phyloP scores from a whole-genome alignment of 1,140 invertebrate species.

The Drosophila sulfurigaster region DNA sequence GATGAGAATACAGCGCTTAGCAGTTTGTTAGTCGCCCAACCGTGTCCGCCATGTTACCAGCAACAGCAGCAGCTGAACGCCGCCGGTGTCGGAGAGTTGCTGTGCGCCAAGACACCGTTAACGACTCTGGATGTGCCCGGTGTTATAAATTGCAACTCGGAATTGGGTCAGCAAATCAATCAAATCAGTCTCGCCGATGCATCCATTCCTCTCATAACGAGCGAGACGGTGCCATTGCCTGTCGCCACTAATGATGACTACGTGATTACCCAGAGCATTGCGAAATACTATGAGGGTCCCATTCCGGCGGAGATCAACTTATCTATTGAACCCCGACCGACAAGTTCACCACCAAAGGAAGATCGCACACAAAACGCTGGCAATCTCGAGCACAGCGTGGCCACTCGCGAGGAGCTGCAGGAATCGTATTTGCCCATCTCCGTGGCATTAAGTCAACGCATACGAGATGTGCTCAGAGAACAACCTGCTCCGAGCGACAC shows the following conservation, averaged over 20 bases:
- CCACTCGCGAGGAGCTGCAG: constrained; percentile 38
- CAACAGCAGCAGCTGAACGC: constrained; percentile 32
- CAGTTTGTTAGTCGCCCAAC: constrained; percentile 27
- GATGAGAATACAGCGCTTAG: constrained; percentile 36
- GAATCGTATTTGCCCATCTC: background rate
- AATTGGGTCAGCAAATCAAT: constrained; percentile 51
- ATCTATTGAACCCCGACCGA: constrained; percentile 6
- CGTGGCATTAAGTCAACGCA: constrained; percentile 36
- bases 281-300: background rate
- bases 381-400: constrained; percentile 49
- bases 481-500: background rate
- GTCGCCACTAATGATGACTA: constrained; percentile 13
- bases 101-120: constrained; percentile 19
- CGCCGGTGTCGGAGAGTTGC: constrained; percentile 42
- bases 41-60: constrained; percentile 35
- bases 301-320: constrained; percentile 41
- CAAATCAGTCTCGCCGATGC: constrained; percentile 43
- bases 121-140: background rate
- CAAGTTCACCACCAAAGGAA: background rate
- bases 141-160: constrained; percentile 51
- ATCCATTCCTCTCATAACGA: background rate
- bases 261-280: constrained; percentile 39
- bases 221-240: background rate
- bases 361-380: background rate
- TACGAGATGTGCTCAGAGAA: constrained; percentile 37